phyloP scores from a whole-genome alignment of 2,888 invertebrate species.

The Phlogophora meticulosa region DNA sequence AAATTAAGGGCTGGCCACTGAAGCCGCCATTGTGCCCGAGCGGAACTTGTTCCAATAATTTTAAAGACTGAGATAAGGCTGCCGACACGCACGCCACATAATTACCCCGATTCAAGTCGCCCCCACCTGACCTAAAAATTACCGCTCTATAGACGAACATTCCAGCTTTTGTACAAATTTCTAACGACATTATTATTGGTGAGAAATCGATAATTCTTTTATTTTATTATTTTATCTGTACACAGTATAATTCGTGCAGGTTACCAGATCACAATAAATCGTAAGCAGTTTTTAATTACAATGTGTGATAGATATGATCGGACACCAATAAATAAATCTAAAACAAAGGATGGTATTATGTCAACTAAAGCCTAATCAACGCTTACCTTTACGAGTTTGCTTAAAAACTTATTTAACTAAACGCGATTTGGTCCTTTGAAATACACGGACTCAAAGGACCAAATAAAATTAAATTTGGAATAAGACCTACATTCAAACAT shows the following conservation, averaged over 20 bases:
- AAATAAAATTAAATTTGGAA: not conserved
- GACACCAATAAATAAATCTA: too few species aligned
- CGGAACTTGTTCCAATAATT: constrained; percentile 58
- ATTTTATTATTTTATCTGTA: too few species aligned
- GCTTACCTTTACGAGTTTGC: too few species aligned
- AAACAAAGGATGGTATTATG: too few species aligned
- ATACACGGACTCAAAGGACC: not conserved
- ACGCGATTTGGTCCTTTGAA: too few species aligned
- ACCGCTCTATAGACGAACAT: constrained; percentile 64
- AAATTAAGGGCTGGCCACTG: constrained; percentile 46
- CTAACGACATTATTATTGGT: not conserved
- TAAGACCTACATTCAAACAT: too few species aligned
- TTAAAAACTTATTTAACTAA: not conserved
- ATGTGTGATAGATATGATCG: not conserved
- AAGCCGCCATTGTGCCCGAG: constrained; percentile 42
- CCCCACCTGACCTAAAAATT: constrained; percentile 71
- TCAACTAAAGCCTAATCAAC: too few species aligned
- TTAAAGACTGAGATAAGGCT: constrained; percentile 63
- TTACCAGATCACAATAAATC: too few species aligned
- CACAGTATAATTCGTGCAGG: too few species aligned
- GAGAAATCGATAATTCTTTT: too few species aligned
- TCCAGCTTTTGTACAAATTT: constrained; percentile 48
- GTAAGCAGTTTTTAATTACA: too few species aligned
- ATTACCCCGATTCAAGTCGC: constrained; percentile 70
- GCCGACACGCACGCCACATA: constrained; percentile 70